phyloP scores from a whole-genome alignment of 1,140 invertebrate species.

The Drosophila lini region DNA sequence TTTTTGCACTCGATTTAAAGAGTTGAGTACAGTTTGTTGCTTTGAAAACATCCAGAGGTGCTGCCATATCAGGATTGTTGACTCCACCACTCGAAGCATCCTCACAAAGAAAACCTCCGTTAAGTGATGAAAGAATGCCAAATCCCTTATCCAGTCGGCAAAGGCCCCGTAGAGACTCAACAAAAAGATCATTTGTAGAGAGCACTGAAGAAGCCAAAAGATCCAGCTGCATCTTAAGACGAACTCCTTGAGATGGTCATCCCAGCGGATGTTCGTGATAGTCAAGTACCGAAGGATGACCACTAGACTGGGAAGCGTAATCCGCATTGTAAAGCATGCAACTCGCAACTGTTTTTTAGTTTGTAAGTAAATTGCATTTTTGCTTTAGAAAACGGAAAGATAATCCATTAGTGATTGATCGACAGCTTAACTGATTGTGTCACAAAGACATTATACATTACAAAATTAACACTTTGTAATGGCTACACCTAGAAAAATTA shows the following conservation, averaged over 20 bases:
- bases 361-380: constrained; percentile 1
- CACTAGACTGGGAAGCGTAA: not conserved
- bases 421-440: not conserved
- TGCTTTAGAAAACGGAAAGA: no score
- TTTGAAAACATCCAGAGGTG: not conserved
- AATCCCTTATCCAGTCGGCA: not conserved
- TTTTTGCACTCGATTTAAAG: not conserved
- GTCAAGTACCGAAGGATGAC: not conserved
- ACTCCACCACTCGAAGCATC: not conserved
- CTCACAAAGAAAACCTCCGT: not conserved
- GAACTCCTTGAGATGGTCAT: not conserved
- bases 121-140: no score
- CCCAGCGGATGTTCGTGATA: not conserved
- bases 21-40: not conserved
- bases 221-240: not conserved
- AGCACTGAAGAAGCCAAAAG: not conserved
- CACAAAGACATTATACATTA: no score
- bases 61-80: not conserved
- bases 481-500: no score
- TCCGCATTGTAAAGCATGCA: not conserved
- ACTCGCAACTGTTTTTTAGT: not conserved
- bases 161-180: not conserved
- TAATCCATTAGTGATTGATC: not conserved
- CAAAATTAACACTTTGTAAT: no score
- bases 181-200: not conserved